Evolutionary conservation across 2,888 invertebrate genomes (phyloP).

Genomic region (Philonicus albiceps): DNA sequence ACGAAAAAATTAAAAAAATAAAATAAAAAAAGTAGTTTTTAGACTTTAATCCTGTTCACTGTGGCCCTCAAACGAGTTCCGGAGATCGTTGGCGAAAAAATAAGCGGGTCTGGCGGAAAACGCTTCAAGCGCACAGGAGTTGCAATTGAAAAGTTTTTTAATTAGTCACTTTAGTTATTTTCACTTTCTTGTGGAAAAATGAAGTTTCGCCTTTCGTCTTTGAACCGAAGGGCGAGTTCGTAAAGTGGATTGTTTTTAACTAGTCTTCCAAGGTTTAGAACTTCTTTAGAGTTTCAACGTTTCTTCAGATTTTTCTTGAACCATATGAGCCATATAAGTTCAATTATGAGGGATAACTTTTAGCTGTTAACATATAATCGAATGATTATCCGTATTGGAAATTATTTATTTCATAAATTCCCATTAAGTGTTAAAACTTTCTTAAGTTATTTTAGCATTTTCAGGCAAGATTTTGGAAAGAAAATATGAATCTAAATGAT

Average conservation of each 20-base stretch:
- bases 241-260: background rate
- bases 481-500: background rate
- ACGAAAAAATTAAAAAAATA: too few relatives aligned
- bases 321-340: background rate
- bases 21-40: background rate
- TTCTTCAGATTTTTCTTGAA: background rate
- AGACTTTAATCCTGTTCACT: background rate
- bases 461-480: background rate
- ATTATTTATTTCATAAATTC: background rate
- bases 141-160: constrained; percentile 29
- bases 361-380: background rate
- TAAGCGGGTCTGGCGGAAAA: background rate
- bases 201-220: background rate
- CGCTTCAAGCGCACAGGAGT: background rate
- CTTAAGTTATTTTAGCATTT: background rate
- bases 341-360: background rate
- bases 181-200: background rate
- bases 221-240: background rate
- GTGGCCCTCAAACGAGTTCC: background rate
- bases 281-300: background rate
- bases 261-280: background rate
- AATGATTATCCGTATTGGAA: background rate
- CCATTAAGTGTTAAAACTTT: background rate
- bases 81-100: background rate
- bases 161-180: constrained; percentile 3